Base-by-base conservation (phyloP, 1,140 invertebrate species). In the Drosophila asahinai region DNA sequence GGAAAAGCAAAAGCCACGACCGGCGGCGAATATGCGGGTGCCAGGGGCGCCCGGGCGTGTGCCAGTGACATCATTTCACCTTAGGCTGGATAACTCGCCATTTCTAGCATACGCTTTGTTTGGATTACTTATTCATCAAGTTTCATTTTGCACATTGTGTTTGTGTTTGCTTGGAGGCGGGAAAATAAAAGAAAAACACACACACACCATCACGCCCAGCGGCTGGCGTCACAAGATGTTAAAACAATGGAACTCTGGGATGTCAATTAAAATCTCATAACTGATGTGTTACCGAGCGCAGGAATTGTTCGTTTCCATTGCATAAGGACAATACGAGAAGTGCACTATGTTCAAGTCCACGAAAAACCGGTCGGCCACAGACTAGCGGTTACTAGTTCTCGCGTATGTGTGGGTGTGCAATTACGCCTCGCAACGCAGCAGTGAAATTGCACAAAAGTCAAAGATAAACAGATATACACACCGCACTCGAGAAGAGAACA, bases 51-150 rank as follows among this genome's bases (percentile, higher is more conserved):
- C 52, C 25, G 12, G 27, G 40, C 58, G 63, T 66, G 63, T 62
- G 57, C 58, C 36, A 64, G 51, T 63, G 71, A 75, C 71, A 77
- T 77, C 52, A 75, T 66, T 58, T 45, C 22, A 49, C 42, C 25
- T 5, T 12, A 36, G 48, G 48, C 30, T 38, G 52, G 52, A 58
- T 58, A 58, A 25, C 36, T 59, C 8, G 17, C 40, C 40, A 62
- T 62, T 62, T 66, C 58, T 48, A 51, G 52, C 67, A 51, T 72
- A 60, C 72, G 67, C 45, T 72, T 72, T 59, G 43, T 59, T 51
- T 61, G 49, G 48, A 55, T 67, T 77, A 77, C 51, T 33, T 57
- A 77, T 61, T 77, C 74, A 77, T 68, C 49, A 77, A 77, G 75
- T 77, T 55, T 67, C 42, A 68, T 45, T 55, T 77, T 58, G 14